Base-by-base conservation (phyloP, 2,797 vertebrate genomes). In the Aythya fuligula region DNA sequence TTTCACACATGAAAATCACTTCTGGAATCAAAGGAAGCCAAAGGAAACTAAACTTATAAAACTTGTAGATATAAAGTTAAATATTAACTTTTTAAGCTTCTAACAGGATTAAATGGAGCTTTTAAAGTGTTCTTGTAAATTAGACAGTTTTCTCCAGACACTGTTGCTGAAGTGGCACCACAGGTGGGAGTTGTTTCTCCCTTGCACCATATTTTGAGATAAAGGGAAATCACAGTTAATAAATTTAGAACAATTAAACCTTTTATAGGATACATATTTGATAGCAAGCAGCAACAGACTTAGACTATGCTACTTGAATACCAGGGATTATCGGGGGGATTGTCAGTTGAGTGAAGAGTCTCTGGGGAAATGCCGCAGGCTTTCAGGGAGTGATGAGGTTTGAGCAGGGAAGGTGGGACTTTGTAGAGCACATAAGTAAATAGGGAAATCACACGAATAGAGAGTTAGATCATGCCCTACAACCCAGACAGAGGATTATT, bases 81-180 rank as follows among this genome's bases (percentile, higher is more conserved):
- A 53, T 28, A 75, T 90, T 93, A 94, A 89, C 92, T 76, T 90
- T 94, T 82, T 41, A 82, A 89, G 84, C 75, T 85, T 74, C 60
- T 64, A 19, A 60, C 11, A 47, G 43, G 39, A 45, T 90, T 92
- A 79, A 81, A n/a, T 79, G 64, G 28, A 86, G 36, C 62, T 95
- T 96, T 94, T 73, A 80, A 94, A 95, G 82, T 61, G 38, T 64
- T 12, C 43, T 91, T 91, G 21, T 76, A 73, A 94, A 13, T 79
- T 76, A 76, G 83, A 81, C 21, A 25, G 32, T 54, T 54, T 54
- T 71, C 28, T 71, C 28, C 38, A 6, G 32, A 65, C 54, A 32
- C 34, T 4, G 8, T 51, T 94, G 43, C 56, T 94, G 73, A 86
- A 85, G 83, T 13, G 76, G n/a, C 60, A 88, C 8, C 28, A 7